phyloP scores from a whole-genome alignment of 2,888 invertebrate genomes.

The Baronia brevicornis region DNA sequence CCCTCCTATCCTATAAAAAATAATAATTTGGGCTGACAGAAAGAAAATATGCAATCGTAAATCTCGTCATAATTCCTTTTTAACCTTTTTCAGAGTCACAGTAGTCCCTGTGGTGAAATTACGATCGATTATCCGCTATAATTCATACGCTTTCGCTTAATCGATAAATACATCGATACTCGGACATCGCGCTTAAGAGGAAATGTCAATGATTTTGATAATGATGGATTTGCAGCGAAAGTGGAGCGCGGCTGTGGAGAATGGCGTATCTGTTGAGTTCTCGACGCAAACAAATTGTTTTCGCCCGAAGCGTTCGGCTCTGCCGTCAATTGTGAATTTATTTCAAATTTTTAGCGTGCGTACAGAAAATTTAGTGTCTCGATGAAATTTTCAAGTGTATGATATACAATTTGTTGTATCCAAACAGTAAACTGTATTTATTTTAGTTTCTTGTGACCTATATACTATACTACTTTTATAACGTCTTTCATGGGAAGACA shows the following conservation, averaged over 20 bases:
- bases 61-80: slow-evolving; percentile 45
- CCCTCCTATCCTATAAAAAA: too few relatives aligned
- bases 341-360: slow-evolving; percentile 15
- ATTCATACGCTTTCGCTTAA: slow-evolving; percentile 37
- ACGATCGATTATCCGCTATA: slow-evolving; percentile 44
- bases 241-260: slow-evolving; percentile 27
- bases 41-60: slow-evolving; percentile 49
- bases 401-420: too few relatives aligned
- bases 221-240: slow-evolving; percentile 37
- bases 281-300: slow-evolving; percentile 29
- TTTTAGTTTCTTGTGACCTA: too few relatives aligned
- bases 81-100: slow-evolving; percentile 46
- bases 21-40: slow-evolving; percentile 31
- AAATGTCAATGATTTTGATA: slow-evolving; percentile 44
- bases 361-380: too few relatives aligned
- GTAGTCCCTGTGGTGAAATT: slow-evolving; percentile 31
- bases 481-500: too few relatives aligned
- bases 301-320: too few relatives aligned
- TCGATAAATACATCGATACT: slow-evolving; percentile 34
- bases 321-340: slow-evolving; percentile 1
- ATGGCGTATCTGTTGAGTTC: slow-evolving; percentile 14
- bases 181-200: too few relatives aligned
- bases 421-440: too few relatives aligned
- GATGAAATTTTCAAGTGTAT: too few relatives aligned
- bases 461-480: too few relatives aligned